These are phyloP conservation scores for Platycnemis pennipes DNA, from an alignment of 2,888 invertebrate species.

Conservation along the genomic window DNA sequence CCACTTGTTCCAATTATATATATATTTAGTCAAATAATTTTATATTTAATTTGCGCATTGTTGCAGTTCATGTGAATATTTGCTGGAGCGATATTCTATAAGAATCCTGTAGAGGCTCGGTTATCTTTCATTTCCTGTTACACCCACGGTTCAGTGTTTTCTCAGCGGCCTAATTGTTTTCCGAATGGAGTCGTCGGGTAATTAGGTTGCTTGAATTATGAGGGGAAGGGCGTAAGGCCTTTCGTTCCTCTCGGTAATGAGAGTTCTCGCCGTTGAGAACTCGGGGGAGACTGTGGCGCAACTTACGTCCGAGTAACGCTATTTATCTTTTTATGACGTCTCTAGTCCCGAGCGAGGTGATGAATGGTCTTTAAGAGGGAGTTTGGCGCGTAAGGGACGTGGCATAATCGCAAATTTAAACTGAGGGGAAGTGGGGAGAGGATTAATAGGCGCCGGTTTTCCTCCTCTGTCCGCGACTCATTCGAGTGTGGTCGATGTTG, in stretches of 20 bases:
- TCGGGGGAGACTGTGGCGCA: background rate
- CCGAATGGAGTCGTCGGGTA: background rate
- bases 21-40: too few species aligned
- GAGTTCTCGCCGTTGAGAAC: background rate
- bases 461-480: background rate
- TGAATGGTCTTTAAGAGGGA: background rate
- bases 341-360: background rate
- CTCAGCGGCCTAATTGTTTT: background rate
- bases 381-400: background rate
- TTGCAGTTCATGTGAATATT: too few species aligned
- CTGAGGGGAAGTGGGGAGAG: background rate
- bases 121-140: too few species aligned
- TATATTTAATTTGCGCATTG: too few species aligned
- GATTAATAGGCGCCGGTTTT: background rate
- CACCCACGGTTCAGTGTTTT: background rate
- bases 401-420: background rate
- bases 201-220: background rate
- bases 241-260: background rate
- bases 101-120: too few species aligned
- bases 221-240: background rate
- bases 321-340: conserved; percentile 4
- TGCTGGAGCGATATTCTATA: too few species aligned
- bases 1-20: too few species aligned
- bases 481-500: background rate
- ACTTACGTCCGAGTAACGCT: background rate